These are phyloP conservation scores for Decapterus maruadsi DNA, from an alignment of 2,797 vertebrate genomes.

Conservation along the genomic window DNA sequence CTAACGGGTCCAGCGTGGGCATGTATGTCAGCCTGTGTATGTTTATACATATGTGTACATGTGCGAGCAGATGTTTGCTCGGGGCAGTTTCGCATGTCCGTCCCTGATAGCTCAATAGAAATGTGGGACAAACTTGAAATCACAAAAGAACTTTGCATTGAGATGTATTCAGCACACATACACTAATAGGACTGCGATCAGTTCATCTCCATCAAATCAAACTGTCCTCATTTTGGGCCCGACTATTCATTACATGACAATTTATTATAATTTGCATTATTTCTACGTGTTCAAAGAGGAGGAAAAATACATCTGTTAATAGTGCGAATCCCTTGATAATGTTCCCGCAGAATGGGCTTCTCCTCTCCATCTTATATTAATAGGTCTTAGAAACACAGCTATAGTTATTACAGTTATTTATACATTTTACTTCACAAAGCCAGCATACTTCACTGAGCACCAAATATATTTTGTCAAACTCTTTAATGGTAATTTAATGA, in stretches of 20 bases:
- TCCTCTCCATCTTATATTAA: slow-evolving; percentile 78
- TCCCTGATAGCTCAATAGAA: slow-evolving; percentile 78
- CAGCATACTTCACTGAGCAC: slow-evolving; percentile 83
- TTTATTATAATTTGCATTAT: slow-evolving; percentile 83
- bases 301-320: slow-evolving; percentile 85
- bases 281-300: slow-evolving; percentile 82
- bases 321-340: slow-evolving; percentile 74
- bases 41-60: slow-evolving; percentile 87
- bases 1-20: slow-evolving; percentile 51
- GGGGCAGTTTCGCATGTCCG: slow-evolving; percentile 76
- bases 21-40: slow-evolving; percentile 74
- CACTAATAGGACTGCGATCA: slow-evolving; percentile 63
- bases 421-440: slow-evolving; percentile 84
- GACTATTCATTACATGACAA: slow-evolving; percentile 79
- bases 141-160: slow-evolving; percentile 80
- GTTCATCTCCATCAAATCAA: slow-evolving; percentile 69
- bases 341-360: slow-evolving; percentile 68
- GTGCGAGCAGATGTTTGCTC: slow-evolving; percentile 85
- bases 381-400: slow-evolving; percentile 77
- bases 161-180: slow-evolving; percentile 62
- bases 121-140: slow-evolving; percentile 80
- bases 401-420: slow-evolving; percentile 84
- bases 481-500: slow-evolving; percentile 87
- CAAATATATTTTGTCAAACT: slow-evolving; percentile 83
- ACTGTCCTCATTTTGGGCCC: slow-evolving; percentile 62